phyloP scores from a whole-genome alignment of 2,888 invertebrate species.

The Apodemia hepburni region DNA sequence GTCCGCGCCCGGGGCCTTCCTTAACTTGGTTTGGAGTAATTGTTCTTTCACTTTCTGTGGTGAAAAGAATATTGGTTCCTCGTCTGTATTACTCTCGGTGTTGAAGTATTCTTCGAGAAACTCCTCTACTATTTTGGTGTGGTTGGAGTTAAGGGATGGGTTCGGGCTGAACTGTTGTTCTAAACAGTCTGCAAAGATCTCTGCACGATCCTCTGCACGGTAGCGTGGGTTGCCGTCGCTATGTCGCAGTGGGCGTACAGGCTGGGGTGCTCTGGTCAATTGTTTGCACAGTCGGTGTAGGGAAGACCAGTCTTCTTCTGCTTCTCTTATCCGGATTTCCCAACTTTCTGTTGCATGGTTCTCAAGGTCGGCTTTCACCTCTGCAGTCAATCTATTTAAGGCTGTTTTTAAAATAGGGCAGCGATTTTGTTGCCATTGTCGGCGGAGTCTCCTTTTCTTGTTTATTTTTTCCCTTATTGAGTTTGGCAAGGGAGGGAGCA shows the following conservation, averaged over 20 bases:
- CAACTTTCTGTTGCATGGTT: background rate
- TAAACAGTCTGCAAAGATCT: background rate
- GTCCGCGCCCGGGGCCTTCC: too few species aligned
- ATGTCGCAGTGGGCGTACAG: slow-evolving; percentile 15
- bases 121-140: too few species aligned
- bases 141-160: too few species aligned
- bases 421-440: background rate
- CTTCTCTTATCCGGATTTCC: background rate
- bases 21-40: too few species aligned
- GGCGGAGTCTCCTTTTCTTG: background rate
- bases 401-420: background rate
- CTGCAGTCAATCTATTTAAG: background rate
- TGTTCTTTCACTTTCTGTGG: too few species aligned
- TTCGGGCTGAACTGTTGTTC: slow-evolving; percentile 20
- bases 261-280: background rate
- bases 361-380: background rate
- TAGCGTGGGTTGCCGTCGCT: slow-evolving; percentile 20
- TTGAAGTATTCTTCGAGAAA: too few species aligned
- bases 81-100: too few species aligned
- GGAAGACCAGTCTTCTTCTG: background rate
- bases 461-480: background rate
- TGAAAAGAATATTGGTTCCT: too few species aligned
- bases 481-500: background rate
- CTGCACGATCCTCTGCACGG: slow-evolving; percentile 24
- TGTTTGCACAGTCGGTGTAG: background rate